Base-by-base conservation (phyloP, 2,113 vertebrate genomes). In the Pseudorhombus dupliciocellatus region DNA sequence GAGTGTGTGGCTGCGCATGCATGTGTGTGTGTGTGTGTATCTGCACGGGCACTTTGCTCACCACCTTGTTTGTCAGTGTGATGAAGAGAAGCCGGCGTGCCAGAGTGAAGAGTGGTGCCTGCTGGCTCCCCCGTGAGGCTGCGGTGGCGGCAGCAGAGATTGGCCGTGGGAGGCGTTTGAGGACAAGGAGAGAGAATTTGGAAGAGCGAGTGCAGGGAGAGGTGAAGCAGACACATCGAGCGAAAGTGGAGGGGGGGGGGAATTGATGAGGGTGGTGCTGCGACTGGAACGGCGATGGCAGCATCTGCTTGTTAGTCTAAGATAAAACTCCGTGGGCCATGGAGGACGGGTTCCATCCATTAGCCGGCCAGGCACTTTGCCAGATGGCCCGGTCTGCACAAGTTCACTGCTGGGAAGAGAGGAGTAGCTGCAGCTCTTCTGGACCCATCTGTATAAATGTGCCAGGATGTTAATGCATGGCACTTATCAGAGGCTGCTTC, bases 221-320 rank as follows among this genome's bases (percentile, higher is more conserved):
- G 70, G 73, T 57, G 80, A 80, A 54, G 57, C 80, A 70, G 76
- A 75, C 48, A 15, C 69, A 83, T 34, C 7, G 65, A 78, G 68
- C 12, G 1, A 40, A 65, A n/a, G n/a, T n/a, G n/a, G 75, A 56
- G 58, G 61, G 72, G 44, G 72, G 34, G 81, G 48, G 73, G 81
- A 87, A 85, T 84, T 65, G 84, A 86, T 80, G 84, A 86, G 80
- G 78, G 60, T 66, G 80, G 57, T 14, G 52, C 67, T 25, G 74
- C 18, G 31, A 70, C 63, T 55, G 26, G 75, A 85, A 73, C 62
- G 59, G 76, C 6, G 58, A 75, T 73, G 72, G 77, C 75, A 70
- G 82, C 73, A 77, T 88, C 80, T 87, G 85, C 78, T 90, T 87
- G 84, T 90, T 87, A 83, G 84, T 79, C 77, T 79, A 73, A 87